Conservation (phyloP, 2,113 vertebrate genomes). For the Petaurus breviceps region DNA sequence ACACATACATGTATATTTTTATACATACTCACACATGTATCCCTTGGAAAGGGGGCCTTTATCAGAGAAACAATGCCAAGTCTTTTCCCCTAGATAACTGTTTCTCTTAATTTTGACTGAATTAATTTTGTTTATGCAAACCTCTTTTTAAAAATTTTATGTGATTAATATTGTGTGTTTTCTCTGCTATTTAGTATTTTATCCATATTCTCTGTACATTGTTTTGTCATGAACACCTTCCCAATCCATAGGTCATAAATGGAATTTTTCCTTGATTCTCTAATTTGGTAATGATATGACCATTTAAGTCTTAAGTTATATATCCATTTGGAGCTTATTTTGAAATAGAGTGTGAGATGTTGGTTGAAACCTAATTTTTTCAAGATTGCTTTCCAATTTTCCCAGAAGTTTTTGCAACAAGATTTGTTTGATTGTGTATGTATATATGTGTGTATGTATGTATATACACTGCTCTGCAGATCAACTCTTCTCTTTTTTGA, state of each 20-base stretch:
- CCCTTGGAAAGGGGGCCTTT: not conserved
- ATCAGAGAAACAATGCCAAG: not conserved
- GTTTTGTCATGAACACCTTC: not conserved
- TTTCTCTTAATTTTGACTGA: not conserved
- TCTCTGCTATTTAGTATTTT: not conserved
- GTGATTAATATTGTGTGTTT: not conserved
- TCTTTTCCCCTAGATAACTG: not conserved
- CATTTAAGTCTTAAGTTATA: too few species aligned
- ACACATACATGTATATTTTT: too few species aligned
- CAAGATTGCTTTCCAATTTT: too few species aligned
- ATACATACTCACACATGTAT: not conserved
- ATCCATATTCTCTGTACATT: not conserved
- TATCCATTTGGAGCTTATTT: too few species aligned
- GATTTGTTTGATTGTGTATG: not conserved
- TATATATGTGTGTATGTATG: not conserved
- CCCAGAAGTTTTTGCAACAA: not conserved
- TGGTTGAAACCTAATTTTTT: too few species aligned
- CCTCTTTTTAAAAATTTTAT: not conserved
- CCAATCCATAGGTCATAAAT: too few species aligned
- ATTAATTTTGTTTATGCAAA: not conserved
- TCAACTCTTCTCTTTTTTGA: not conserved
- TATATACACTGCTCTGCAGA: not conserved
- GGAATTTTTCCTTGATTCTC: too few species aligned
- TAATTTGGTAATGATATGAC: too few species aligned
- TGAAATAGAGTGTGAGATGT: too few species aligned